These are phyloP conservation scores for Eriosoma lanigerum DNA, from an alignment of 1,140 invertebrate species.

Conservation along the genomic window DNA sequence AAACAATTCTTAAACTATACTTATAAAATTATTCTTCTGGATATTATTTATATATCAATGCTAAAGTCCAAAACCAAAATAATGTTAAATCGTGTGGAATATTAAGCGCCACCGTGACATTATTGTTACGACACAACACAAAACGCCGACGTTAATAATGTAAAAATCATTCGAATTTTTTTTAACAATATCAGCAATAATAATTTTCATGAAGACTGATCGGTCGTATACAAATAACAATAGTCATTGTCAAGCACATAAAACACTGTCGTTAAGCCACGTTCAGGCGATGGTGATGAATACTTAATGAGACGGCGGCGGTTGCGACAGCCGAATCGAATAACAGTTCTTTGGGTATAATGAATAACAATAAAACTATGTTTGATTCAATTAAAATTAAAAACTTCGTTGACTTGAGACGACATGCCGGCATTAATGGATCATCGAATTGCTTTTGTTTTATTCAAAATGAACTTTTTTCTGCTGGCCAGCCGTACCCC, in stretches of 20 bases:
- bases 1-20: too few species aligned
- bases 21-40: too few species aligned
- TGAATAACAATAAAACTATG: constrained; percentile 40
- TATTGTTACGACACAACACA: not conserved
- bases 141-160: not conserved
- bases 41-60: too few species aligned
- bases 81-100: constrained; percentile 22
- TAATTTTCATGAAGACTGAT: constrained; percentile 15
- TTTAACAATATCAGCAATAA: constrained; percentile 19
- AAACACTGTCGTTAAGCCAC: constrained; percentile 36
- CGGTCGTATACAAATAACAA: constrained; percentile 25
- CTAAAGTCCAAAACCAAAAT: too few species aligned
- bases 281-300: constrained; percentile 22
- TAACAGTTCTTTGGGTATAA: constrained; percentile 21
- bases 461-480: constrained; percentile 32
- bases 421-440: constrained; percentile 30
- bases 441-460: constrained; percentile 36
- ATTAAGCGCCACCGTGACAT: constrained; percentile 18
- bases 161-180: constrained; percentile 8
- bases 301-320: constrained; percentile 25
- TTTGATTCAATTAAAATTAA: constrained; percentile 45
- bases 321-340: constrained; percentile 4
- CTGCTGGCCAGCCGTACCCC: not conserved
- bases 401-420: constrained; percentile 16
- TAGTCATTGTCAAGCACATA: constrained; percentile 28